Evolutionary conservation across 2,113 vertebrate species (phyloP).

Genomic region (Vombatus ursinus): DNA sequence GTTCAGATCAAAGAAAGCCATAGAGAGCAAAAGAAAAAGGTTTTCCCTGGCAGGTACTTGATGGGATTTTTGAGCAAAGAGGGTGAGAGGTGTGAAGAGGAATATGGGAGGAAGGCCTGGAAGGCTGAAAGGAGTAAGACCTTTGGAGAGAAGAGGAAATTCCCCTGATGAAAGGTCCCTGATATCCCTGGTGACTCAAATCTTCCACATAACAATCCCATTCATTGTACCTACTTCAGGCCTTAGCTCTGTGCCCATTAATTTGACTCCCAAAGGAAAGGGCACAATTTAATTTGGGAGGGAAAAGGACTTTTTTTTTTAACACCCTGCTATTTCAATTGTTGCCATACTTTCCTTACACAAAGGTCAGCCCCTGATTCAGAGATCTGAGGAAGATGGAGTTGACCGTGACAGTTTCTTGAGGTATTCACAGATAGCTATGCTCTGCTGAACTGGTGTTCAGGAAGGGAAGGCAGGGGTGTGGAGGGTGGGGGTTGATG

Average conservation of each 20-base stretch:
- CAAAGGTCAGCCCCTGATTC: too few relatives aligned
- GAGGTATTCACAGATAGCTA: not conserved
- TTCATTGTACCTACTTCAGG: not conserved
- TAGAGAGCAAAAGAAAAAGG: slow-evolving; percentile 1
- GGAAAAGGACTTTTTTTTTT: not conserved
- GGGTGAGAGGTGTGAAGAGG: not conserved
- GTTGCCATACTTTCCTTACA: not conserved
- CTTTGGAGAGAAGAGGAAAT: not conserved
- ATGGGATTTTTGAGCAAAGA: not conserved
- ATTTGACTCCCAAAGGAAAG: not conserved
- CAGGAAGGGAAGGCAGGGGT: not conserved
- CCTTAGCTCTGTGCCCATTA: not conserved
- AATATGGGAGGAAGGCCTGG: not conserved
- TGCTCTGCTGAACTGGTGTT: not conserved
- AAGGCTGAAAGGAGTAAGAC: slow-evolving; percentile 2
- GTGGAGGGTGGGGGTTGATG: not conserved
- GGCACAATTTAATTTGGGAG: not conserved
- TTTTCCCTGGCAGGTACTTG: not conserved
- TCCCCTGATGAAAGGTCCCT: fast-evolving
- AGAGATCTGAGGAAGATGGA: not conserved
- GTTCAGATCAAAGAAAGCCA: not conserved
- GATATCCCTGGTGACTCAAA: not conserved
- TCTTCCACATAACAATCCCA: not conserved
- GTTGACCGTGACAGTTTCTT: not conserved
- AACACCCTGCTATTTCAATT: not conserved